Conservation (phyloP, 2,113 vertebrate species). For the Crocuta crocuta region DNA sequence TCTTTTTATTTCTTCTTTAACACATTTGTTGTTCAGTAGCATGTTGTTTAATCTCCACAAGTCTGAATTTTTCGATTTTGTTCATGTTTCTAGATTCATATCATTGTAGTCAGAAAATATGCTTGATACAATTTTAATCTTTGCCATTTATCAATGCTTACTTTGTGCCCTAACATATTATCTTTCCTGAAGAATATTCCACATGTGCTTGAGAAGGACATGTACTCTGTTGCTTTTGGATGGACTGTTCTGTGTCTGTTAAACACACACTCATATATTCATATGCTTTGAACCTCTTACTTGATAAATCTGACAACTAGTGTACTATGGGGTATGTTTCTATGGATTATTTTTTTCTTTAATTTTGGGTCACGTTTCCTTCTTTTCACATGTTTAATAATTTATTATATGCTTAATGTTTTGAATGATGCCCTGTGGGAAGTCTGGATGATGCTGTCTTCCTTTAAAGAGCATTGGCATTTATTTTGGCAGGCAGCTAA, state of each 20-base stretch:
- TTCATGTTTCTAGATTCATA: not conserved
- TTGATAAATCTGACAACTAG: not conserved
- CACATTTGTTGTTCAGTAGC: not conserved
- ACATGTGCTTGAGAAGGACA: not conserved
- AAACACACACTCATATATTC: not conserved
- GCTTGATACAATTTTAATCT: not conserved
- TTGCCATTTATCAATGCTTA: not conserved
- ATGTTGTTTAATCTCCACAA: not conserved
- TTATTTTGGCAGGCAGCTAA: not conserved
- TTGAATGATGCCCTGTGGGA: not conserved
- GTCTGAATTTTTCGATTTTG: not conserved
- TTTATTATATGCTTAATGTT: not conserved
- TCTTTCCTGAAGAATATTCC: not conserved
- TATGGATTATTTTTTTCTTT: not conserved
- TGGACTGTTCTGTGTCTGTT: not conserved
- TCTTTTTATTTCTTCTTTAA: not conserved
- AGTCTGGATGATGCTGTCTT: not conserved
- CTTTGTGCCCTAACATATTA: not conserved
- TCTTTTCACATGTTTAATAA: not conserved
- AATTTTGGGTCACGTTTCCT: not conserved
- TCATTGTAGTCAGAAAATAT: not conserved
- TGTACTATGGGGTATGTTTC: not conserved
- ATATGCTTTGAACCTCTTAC: not conserved
- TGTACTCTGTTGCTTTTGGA: not conserved
- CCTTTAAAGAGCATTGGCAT: not conserved